These are phyloP conservation scores for Serripes groenlandicus DNA, from an alignment of 2,888 invertebrate species.

Conservation along the genomic window DNA sequence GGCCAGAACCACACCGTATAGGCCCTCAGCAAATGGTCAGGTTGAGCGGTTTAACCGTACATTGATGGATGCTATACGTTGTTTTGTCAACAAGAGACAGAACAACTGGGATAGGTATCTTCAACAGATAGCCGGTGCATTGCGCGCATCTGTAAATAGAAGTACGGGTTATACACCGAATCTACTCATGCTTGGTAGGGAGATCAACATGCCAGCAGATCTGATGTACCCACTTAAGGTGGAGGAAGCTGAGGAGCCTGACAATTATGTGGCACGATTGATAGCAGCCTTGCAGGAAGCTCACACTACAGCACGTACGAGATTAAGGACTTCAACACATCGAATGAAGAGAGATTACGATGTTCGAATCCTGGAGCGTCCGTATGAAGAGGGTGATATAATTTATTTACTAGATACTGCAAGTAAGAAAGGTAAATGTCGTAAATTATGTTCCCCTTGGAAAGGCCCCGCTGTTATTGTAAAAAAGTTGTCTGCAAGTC, in stretches of 20 bases:
- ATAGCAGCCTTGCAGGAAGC: neutral
- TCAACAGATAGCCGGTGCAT: constrained; percentile 15
- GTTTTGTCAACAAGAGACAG: constrained; percentile 3
- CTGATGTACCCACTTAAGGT: constrained; percentile 23
- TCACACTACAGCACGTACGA: constrained; percentile 8
- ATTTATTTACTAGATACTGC: too few species aligned
- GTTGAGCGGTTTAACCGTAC: constrained; percentile 14
- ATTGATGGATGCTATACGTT: constrained; percentile 11
- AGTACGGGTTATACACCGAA: constrained; percentile 22
- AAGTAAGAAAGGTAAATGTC: too few species aligned
- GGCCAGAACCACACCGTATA: constrained; percentile 12
- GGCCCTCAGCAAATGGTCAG: constrained; percentile 17
- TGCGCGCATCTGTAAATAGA: constrained; percentile 16
- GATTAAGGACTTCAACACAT: constrained; percentile 10
- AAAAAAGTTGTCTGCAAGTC: too few species aligned
- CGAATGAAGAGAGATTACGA: constrained; percentile 37
- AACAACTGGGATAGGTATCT: constrained; percentile 3
- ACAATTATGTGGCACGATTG: constrained; percentile 11
- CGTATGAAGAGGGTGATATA: too few species aligned
- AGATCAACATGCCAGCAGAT: constrained; percentile 11
- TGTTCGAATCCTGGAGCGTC: too few species aligned
- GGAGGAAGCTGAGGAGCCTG: neutral
- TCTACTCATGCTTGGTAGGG: constrained; percentile 20
- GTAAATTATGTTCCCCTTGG: too few species aligned
- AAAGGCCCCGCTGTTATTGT: too few species aligned